Evolutionary conservation across 37 sponge, comb jelly and placozoan genomes (phyloP).

Genomic region (Aplysina aerophoba): DNA sequence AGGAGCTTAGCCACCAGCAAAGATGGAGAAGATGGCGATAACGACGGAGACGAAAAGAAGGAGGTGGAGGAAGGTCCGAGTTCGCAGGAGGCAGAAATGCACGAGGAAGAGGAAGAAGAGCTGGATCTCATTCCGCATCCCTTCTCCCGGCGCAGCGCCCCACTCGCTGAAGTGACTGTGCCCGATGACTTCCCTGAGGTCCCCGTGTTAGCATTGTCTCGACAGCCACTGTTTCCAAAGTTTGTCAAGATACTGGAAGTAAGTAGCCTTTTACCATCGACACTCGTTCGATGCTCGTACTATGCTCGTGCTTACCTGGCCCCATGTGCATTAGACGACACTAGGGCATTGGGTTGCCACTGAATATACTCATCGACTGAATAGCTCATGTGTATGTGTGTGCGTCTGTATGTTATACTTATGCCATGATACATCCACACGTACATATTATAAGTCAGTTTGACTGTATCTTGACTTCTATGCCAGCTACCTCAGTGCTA

Average conservation of each 20-base stretch:
- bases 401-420: too few relatives aligned
- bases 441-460: background rate
- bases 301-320: too few relatives aligned
- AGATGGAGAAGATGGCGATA: slow-evolving; percentile 6
- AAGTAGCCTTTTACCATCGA: too few relatives aligned
- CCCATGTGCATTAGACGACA: too few relatives aligned
- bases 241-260: slow-evolving; percentile 96
- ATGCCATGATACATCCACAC: background rate
- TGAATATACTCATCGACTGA: background rate
- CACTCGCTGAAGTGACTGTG: slow-evolving; percentile 51
- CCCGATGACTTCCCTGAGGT: slow-evolving; percentile 86
- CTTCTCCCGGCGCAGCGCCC: background rate
- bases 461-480: background rate
- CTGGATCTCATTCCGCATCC: background rate
- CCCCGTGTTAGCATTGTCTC: slow-evolving; percentile 72
- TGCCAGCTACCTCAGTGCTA: too few relatives aligned
- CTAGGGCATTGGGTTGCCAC: too few relatives aligned
- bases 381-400: background rate
- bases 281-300: too few relatives aligned
- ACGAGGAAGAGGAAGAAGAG: slow-evolving; percentile 11
- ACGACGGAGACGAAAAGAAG: background rate
- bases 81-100: background rate
- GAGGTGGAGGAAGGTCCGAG: background rate
- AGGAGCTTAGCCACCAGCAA: background rate
- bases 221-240: slow-evolving; percentile 89